Evolutionary conservation across 2,888 invertebrate genomes (phyloP).

Genomic region (Podabrus alpinus): DNA sequence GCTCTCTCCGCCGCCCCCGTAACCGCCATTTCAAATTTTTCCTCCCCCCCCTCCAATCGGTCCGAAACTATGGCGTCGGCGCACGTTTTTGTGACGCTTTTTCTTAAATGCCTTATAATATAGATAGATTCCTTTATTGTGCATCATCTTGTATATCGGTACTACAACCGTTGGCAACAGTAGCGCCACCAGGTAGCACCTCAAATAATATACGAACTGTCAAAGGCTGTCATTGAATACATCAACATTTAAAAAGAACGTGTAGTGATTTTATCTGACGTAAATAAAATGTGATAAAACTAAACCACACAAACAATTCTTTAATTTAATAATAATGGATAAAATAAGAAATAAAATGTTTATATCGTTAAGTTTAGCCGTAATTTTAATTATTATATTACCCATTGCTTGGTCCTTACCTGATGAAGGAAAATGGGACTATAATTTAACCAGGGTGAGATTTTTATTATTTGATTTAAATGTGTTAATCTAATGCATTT

Average conservation of each 20-base stretch:
- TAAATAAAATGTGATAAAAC: not conserved
- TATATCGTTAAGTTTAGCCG: not conserved
- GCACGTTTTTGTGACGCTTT: too few species aligned
- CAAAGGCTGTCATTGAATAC: not conserved
- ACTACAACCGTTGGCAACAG: too few species aligned
- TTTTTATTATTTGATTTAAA: not conserved
- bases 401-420: constrained; percentile 54
- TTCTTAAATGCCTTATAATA: too few species aligned
- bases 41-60: too few species aligned
- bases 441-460: constrained; percentile 58
- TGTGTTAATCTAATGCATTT: not conserved
- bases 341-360: not conserved
- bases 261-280: not conserved
- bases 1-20: too few species aligned
- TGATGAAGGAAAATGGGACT: constrained; percentile 71
- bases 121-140: not conserved
- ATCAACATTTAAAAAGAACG: not conserved
- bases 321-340: not conserved
- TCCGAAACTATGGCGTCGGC: too few species aligned
- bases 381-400: not conserved
- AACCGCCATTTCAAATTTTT: too few species aligned
- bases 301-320: not conserved
- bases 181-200: too few species aligned
- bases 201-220: not conserved
- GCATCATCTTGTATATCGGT: not conserved